A percentile compares a stretch with the other conserved stretches of the same genome.
Evolutionary conservation across 2,888 invertebrate genomes (phyloP).

Genomic region (Mimumesa dahlbomi): DNA sequence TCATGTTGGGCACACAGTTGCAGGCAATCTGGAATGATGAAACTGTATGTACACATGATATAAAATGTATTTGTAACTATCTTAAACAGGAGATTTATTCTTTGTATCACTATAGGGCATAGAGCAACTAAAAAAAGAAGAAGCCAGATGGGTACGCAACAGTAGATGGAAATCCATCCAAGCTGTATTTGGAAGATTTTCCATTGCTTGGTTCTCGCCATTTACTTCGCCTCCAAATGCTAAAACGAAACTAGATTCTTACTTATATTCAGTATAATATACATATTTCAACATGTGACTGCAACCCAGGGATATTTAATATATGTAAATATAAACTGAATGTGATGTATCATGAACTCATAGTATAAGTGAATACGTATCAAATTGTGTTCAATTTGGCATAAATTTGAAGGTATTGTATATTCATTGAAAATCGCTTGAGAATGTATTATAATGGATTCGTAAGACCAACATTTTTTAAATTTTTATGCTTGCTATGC

Average conservation of each 20-base stretch:
- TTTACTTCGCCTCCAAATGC: constrained; percentile 91
- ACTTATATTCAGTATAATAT: constrained; percentile 93
- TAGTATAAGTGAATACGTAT: constrained; percentile 35
- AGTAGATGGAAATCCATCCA: constrained; percentile 97
- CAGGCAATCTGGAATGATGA: constrained; percentile 99
- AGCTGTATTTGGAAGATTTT: constrained; percentile 98
- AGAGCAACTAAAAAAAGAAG: constrained; percentile 97
- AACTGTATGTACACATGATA: constrained; percentile 84
- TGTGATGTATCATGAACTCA: constrained; percentile 42
- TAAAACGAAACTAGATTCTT: constrained; percentile 89
- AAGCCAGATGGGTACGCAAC: constrained; percentile 95
- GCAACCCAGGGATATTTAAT: constrained; percentile 55
- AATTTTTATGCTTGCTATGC: constrained; percentile 11
- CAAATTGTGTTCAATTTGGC: constrained; percentile 26
- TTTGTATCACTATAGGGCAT: constrained; percentile 87
- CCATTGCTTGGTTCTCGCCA: constrained; percentile 96
- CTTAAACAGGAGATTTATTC: not conserved
- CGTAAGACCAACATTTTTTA: constrained; percentile 12
- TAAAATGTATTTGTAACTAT: not conserved
- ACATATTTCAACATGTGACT: constrained; percentile 65
- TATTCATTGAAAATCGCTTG: constrained; percentile 1
- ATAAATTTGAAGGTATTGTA: constrained; percentile 5
- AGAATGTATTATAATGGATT: constrained; percentile 15
- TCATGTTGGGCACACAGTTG: constrained; percentile 98
- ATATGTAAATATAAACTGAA: constrained; percentile 54